Evolutionary conservation across 2,888 invertebrate species (phyloP), one percentile per base, ranked within the genome.

Genomic region (Xanthorhoe designata): DNA sequence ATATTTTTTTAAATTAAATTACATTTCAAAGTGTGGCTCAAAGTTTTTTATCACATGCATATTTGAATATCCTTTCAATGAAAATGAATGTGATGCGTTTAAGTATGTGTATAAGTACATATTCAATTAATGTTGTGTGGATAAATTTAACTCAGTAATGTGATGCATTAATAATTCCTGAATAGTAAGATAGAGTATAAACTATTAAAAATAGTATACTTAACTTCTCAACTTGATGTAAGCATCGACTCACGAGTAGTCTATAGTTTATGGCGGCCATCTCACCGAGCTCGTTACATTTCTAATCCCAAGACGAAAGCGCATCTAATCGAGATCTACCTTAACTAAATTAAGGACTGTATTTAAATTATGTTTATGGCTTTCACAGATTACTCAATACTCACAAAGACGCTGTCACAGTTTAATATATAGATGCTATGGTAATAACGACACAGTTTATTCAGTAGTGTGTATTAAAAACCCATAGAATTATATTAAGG

Each of bases 271-370:
- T 63, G 61, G 60, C 59, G 60, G 55, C 56, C 59, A 63, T 67
- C 68, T 65, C 24, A 55, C 4, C 32, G 35, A 55, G 59, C 63
- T 68, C 63, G 68, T 70, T 69, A 60, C 58, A 66, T 66, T 64
- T 68, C 79, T 83, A 81, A 84, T 81, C 83, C 72, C 69, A 72
- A 80, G 80, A 81, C 73, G 82, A 87, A 84, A 85, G 81, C 83
- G 82, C 76, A 74, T 83, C 83, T 82, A 86, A 86, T 85, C 78
- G 76, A 73, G 77, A 69, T 70, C 77, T 75, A 71, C 75, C 75
- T 74, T 60, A n/a, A 68, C 55, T 53, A 68, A 68, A 64, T 68
- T 58, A 63, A 67, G 68, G 66, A 64, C 66, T 64, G 58, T 62
- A 68, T 67, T 72, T 69, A 70, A 67, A 67, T 66, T 66, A 66